Base-by-base conservation (phyloP, 2,113 vertebrate genomes). In the Oryzias curvinotus region DNA sequence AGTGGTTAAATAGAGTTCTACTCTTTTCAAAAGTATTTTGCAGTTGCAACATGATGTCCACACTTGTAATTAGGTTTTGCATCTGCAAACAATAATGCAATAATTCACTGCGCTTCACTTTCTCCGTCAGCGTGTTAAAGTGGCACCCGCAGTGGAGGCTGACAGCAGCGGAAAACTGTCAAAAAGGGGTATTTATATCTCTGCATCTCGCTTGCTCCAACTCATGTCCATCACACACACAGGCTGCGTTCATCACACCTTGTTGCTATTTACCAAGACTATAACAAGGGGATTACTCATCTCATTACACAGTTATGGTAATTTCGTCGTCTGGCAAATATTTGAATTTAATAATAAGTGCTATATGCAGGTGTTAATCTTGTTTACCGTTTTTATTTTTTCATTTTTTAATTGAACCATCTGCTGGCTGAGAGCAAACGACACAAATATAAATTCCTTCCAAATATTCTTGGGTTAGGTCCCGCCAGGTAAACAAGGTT, bases 391-490 rank as follows among this genome's bases (percentile, higher is more conserved):
- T 7, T 21, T 19, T 48, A 25, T 7, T 17, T 2, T 23, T 52
- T 28, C 28, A n/a, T 26, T 15, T 36, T 49, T 36, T 7, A 45
- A 52, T 57, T 5, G 23, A 48, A 45, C 56, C 66, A 68, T 64
- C 14, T 21, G 48, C 13, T 45, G 4, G 14, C 8, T 62, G 60
- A n/a, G 46, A 17, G 51, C 36, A 53, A 15, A 5, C 21, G 15
- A 21, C 30, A 16, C 4, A 36, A 16, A 57, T 28, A 70, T 3
- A 48, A 28, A 13, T 13, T 8, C 2, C 53, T 56, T 52, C 21
- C 50, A 70, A 75, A 76, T 18, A 49, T n/a, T 67, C 53, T 42
- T 1, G 17, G n/a, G 57, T 75, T 50, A 69, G 12, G 60, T 18
- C 52, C 57, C 30, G 65, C 56, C 52, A 5, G 26, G 25, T 30